A percentile compares a stretch with the other conserved stretches of the same genome.
Conservation (phyloP, 2,888 invertebrate genomes). For the Aspidapion aeneum region DNA sequence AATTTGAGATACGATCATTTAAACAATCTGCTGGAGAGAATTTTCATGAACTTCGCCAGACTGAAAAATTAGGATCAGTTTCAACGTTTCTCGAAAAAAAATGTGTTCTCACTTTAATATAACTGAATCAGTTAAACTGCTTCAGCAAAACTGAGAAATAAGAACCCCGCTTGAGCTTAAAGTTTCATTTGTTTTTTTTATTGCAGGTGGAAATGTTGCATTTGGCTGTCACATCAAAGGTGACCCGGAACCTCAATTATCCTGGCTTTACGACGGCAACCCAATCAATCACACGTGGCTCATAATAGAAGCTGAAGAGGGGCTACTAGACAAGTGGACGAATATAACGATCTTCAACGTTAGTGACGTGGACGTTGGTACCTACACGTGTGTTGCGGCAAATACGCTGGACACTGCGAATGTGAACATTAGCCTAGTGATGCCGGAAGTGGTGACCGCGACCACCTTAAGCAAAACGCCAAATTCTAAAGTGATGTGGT, state of each 20-base stretch:
- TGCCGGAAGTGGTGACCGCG: slow-evolving; percentile 69
- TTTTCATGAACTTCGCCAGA: slow-evolving; percentile 68
- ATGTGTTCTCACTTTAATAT: no score
- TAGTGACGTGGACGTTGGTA: slow-evolving; percentile 77
- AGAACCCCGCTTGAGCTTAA: no score
- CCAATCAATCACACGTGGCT: slow-evolving; percentile 55
- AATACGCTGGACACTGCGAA: slow-evolving; percentile 62
- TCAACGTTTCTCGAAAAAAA: no score
- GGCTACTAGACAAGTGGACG: slow-evolving; percentile 59
- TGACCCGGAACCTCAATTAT: slow-evolving; percentile 78
- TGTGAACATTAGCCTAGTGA: slow-evolving; percentile 60
- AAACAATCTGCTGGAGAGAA: slow-evolving; percentile 62
- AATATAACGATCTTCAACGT: slow-evolving; percentile 81
- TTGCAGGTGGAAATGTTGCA: slow-evolving; percentile 68
- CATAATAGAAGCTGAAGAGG: slow-evolving; percentile 49
- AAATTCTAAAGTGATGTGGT: slow-evolving; percentile 67
- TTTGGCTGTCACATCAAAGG: slow-evolving; percentile 79
- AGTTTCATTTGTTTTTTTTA: no score
- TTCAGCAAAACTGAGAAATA: no score
- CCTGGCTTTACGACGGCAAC: slow-evolving; percentile 78
- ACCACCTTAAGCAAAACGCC: slow-evolving; percentile 74
- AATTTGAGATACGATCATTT: slow-evolving; percentile 80
- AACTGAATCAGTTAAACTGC: no score
- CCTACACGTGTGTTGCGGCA: slow-evolving; percentile 77
- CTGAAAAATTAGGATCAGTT: no score